A percentile compares a stretch with the other conserved stretches of the same genome.
These are phyloP conservation scores for Gallinago nigripennis DNA, from an alignment of 2,797 vertebrate genomes.

Conservation along the genomic window DNA sequence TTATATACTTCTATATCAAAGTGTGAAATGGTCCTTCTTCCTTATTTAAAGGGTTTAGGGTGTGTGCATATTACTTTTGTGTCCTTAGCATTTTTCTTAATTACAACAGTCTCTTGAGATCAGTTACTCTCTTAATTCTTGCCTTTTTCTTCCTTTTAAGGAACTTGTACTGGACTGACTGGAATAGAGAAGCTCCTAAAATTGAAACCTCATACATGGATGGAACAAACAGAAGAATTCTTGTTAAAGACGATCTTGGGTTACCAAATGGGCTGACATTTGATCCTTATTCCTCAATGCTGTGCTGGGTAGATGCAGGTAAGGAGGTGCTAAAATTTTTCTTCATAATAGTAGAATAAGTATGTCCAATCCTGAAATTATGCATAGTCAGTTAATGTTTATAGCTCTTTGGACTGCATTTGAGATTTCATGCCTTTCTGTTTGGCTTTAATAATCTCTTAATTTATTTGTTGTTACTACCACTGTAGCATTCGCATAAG, in stretches of 20 bases:
- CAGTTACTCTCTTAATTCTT: background rate
- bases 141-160: conserved; percentile 67
- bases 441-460: background rate
- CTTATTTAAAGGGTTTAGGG: background rate
- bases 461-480: background rate
- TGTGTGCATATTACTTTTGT: background rate
- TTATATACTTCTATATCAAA: background rate
- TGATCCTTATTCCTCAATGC: conserved; percentile 84
- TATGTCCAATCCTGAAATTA: background rate
- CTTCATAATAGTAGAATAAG: background rate
- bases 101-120: background rate
- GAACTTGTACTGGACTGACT: conserved; percentile 93
- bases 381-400: background rate
- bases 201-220: conserved; percentile 94
- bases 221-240: conserved; percentile 87
- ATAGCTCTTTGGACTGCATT: background rate
- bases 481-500: background rate
- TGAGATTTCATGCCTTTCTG: background rate
- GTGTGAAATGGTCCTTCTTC: background rate
- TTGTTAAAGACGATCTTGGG: conserved; percentile 87
- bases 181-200: conserved; percentile 93
- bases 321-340: background rate
- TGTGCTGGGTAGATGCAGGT: conserved; percentile 98
- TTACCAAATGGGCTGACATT: conserved; percentile 91
- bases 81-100: background rate